Base-by-base conservation (phyloP, 2,797 vertebrate species). In the Cyprinodon diabolis region DNA sequence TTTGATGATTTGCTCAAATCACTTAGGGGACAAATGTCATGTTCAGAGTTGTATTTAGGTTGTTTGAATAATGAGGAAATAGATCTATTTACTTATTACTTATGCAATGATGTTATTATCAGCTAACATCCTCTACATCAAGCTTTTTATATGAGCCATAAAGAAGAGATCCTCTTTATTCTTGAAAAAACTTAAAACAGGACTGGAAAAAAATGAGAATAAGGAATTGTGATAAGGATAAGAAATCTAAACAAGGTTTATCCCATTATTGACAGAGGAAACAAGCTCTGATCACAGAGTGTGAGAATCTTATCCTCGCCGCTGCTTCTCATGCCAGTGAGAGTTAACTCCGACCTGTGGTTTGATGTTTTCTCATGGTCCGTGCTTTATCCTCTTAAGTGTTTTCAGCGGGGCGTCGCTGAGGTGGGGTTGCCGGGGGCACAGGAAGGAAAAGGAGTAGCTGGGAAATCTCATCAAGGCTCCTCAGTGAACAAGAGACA, bases 391-490 rank as follows among this genome's bases (percentile, higher is more conserved):
- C 76, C 88, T 86, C 86, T 87, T 37, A 82, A 89, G 89, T 89
- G 91, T 83, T 87, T 86, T 83, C 49, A 35, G 76, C 69, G 73
- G 77, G 83, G 79, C 68, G 60, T 75, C 72, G 21, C 79, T 52
- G 77, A 86, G 81, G 79, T 69, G 81, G 80, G 85, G 88, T 84
- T 84, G 82, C 74, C 84, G 81, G 84, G 84, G 55, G 78, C 74
- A 88, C 83, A 92, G 94, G 93, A 95, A 95, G 94, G 94, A 95
- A 94, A 93, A 91, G 93, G 93, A 86, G 93, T 92, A 90, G 88
- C 91, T 94, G 92, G 93, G 92, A 94, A 94, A 92, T 76, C 87
- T 88, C 80, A 89, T 84, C 30, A 71, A 92, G 86, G 84, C 87
- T 93, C 90, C 90, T 93, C 80, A 4, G 81, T 21, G 45, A 89